These are phyloP conservation scores for Meganola albula DNA, from an alignment of 2,888 invertebrate species.

Conservation along the genomic window DNA sequence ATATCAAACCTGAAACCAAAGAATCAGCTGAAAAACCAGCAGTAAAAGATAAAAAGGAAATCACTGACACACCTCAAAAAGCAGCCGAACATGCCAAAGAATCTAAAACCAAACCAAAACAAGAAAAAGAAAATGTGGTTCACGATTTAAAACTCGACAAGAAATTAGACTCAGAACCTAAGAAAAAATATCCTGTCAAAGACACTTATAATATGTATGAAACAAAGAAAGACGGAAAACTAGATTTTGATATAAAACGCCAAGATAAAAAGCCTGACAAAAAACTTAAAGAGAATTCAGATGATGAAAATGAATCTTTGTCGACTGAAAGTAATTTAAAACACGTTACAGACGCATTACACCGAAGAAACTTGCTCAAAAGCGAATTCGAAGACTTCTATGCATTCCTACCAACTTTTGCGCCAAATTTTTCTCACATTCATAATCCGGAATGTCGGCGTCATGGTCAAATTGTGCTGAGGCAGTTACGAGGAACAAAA, in stretches of 20 bases:
- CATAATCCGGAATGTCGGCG: constrained; percentile 81
- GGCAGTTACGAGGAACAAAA: constrained; percentile 82
- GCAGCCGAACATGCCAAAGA: constrained; percentile 17
- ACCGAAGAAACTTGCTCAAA: constrained; percentile 62
- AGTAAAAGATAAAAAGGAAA: constrained; percentile 16
- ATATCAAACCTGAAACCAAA: not conserved
- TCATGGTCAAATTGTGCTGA: constrained; percentile 82
- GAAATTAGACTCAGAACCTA: constrained; percentile 18
- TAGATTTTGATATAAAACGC: constrained; percentile 14
- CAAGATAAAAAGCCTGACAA: constrained; percentile 24
- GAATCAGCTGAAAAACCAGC: constrained; percentile 6
- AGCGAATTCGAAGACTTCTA: constrained; percentile 80
- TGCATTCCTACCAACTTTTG: constrained; percentile 81
- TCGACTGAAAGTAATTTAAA: constrained; percentile 46
- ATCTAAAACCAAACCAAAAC: constrained; percentile 11
- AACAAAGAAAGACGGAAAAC: constrained; percentile 27
- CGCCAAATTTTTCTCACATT: constrained; percentile 81
- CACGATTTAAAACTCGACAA: constrained; percentile 15
- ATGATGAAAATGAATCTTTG: constrained; percentile 16
- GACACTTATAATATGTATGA: constrained; percentile 23
- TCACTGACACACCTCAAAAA: too few relatives aligned
- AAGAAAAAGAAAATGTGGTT: constrained; percentile 13
- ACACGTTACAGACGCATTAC: constrained; percentile 56
- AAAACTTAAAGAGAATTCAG: constrained; percentile 25
- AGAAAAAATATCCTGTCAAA: constrained; percentile 25